These are phyloP conservation scores for Salmo trutta DNA, from an alignment of 2,797 vertebrate genomes.

Conservation along the genomic window DNA sequence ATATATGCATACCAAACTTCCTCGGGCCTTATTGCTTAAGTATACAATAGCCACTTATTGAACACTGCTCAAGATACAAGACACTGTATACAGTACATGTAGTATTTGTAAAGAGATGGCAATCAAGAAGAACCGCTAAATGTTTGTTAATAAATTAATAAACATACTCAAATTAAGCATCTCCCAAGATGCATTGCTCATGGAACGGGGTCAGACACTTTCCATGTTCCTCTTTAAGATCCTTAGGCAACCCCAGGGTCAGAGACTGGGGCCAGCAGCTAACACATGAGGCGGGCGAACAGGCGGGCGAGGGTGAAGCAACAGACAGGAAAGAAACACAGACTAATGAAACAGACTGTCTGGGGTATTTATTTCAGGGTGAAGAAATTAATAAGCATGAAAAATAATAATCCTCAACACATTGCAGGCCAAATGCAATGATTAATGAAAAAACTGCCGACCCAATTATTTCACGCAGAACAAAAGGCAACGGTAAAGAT, in stretches of 20 bases:
- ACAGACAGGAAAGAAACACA: constrained; percentile 7
- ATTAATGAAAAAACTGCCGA: constrained; percentile 20
- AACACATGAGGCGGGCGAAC: background rate
- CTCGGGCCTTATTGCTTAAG: too few relatives aligned
- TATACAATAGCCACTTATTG: too few relatives aligned
- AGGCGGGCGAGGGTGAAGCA: background rate
- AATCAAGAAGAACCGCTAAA: constrained; percentile 23
- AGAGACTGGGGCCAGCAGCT: constrained; percentile 11
- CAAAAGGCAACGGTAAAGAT: constrained; percentile 34
- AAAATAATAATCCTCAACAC: constrained; percentile 63
- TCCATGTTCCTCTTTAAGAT: constrained; percentile 24
- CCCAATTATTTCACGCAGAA: constrained; percentile 55
- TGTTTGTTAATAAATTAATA: constrained; percentile 31
- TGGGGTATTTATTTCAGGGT: constrained; percentile 64
- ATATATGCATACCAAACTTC: too few relatives aligned
- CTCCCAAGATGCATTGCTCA: constrained; percentile 33
- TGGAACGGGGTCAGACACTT: constrained; percentile 40
- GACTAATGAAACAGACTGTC: constrained; percentile 56
- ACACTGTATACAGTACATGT: too few relatives aligned
- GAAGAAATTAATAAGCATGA: constrained; percentile 68
- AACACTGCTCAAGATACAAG: background rate
- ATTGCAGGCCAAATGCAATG: constrained; percentile 43
- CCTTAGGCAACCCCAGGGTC: constrained; percentile 16
- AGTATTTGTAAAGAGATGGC: background rate
- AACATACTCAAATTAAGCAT: constrained; percentile 49